Percentiles rank a stretch among this genome's conserved stretches.
phyloP scores from a whole-genome alignment of 64 coral and sea anemone genomes.

The Porites lutea region DNA sequence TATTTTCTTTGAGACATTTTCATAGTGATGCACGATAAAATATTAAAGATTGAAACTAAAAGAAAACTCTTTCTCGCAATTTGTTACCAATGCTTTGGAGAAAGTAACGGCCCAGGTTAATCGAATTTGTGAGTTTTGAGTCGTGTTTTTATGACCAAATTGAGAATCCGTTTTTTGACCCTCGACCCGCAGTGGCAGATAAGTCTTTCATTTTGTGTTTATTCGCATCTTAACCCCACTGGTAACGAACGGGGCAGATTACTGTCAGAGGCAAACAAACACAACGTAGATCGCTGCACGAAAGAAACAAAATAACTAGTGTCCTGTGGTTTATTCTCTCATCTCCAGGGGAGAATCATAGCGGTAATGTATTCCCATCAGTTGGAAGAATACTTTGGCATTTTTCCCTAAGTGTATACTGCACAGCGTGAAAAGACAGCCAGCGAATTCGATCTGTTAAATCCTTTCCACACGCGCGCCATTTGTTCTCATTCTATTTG shows the following conservation, averaged over 20 bases:
- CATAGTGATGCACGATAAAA: no score
- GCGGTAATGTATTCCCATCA: constrained; percentile 13
- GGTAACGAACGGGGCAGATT: not conserved
- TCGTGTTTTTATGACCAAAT: not conserved
- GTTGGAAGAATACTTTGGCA: not conserved
- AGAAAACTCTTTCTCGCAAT: no score
- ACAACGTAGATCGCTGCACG: not conserved
- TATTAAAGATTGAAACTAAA: no score
- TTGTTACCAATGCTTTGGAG: no score
- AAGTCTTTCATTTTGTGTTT: not conserved
- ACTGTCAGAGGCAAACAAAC: not conserved
- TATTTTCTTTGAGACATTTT: no score
- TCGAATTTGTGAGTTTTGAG: no score
- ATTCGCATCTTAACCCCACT: not conserved
- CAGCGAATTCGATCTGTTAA: not conserved
- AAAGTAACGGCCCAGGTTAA: no score
- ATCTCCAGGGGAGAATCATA: not conserved
- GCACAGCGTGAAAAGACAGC: not conserved
- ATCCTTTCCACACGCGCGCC: no score
- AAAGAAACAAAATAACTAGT: not conserved
- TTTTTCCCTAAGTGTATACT: not conserved
- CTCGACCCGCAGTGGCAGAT: not conserved
- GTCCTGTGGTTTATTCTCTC: not conserved
- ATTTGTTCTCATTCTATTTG: not conserved
- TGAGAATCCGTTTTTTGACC: constrained; percentile 22